A percentile compares a stretch with the other conserved stretches of the same genome.
Conservation (phyloP, 2,113 vertebrate species). For the Albula goreensis region DNA sequence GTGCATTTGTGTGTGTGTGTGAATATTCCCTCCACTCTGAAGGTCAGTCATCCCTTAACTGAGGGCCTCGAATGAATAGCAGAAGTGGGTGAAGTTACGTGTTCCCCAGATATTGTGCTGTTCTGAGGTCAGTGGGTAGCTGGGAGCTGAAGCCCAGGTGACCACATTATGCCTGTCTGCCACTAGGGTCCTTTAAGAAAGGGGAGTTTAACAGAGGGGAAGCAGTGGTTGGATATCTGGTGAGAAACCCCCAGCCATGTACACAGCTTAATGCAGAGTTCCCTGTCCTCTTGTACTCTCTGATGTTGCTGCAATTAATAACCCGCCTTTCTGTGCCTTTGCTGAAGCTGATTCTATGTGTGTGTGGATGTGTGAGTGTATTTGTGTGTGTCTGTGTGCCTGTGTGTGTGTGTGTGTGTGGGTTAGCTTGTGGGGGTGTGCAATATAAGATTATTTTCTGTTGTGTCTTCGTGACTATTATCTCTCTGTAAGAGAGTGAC, state of each 20-base stretch:
- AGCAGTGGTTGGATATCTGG: neutral
- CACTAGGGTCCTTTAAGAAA: neutral
- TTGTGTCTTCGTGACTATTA: neutral
- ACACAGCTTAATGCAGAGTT: too few relatives aligned
- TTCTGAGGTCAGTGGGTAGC: neutral
- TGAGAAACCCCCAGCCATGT: neutral
- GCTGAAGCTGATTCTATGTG: neutral
- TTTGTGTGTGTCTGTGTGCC: slow-evolving; percentile 19
- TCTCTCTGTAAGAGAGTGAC: neutral
- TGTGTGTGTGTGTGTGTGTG: neutral
- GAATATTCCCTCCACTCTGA: neutral
- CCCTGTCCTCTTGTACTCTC: neutral
- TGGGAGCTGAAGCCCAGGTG: neutral
- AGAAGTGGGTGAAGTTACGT: neutral
- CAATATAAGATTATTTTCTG: too few relatives aligned
- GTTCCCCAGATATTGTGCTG: neutral
- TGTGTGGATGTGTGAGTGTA: slow-evolving; percentile 16
- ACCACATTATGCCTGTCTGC: neutral
- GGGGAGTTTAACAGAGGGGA: neutral
- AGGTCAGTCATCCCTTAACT: neutral
- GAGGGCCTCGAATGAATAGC: neutral
- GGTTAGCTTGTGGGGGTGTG: too few relatives aligned
- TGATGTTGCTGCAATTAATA: neutral
- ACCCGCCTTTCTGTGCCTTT: too few relatives aligned
- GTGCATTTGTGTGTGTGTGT: neutral